Base-by-base conservation (phyloP, 2,797 vertebrate species). In the Sibirionetta formosa region DNA sequence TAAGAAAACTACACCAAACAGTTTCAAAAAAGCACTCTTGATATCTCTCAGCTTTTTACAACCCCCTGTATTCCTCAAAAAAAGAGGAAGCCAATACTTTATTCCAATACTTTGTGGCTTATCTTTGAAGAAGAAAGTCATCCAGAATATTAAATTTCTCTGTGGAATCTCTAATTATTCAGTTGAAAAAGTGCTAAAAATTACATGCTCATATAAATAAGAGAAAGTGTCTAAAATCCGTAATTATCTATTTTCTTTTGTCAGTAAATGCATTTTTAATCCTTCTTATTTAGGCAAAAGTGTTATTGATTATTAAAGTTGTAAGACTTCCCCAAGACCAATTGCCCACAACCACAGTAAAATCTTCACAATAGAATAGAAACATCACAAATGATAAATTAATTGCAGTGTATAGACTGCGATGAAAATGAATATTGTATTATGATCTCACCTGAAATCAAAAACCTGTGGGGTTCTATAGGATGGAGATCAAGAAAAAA, bases 41-140 rank as follows among this genome's bases (percentile, higher is more conserved):
- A 60, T 78, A 29, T 88, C 35, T 82, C 38, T 68, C 19, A 24
- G 18, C 13, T 66, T 77, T 93, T 93, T 91, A 53, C 17, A 64
- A 11, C 18, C 53, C 23, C 29, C 23, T 64, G 31, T 64, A 33
- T 46, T 95, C 23, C 33, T 83, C 64, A 68, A 31, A 79, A 4
- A 15, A 80, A 92, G 42, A 13, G 11, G 5, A 54, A 56, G 17
- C 12, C 13, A 86, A 44, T 8, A 36, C 1, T 90, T 77, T 70
- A 73, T 83, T 86, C 13, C 40, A 42, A 79, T 61, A 46, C 66
- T 76, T 60, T 33, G 46, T 84, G 60, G 20, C 20, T 88, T 90
- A 70, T 36, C 71, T 94, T 87, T 88, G 58, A 82, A 94, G 66
- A 93, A 64, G 22, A 90, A 90, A 73, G 48, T 4, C 16, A 69